These are phyloP conservation scores for Lemur catta DNA, from an alignment of 2,797 vertebrate genomes.

Conservation along the genomic window DNA sequence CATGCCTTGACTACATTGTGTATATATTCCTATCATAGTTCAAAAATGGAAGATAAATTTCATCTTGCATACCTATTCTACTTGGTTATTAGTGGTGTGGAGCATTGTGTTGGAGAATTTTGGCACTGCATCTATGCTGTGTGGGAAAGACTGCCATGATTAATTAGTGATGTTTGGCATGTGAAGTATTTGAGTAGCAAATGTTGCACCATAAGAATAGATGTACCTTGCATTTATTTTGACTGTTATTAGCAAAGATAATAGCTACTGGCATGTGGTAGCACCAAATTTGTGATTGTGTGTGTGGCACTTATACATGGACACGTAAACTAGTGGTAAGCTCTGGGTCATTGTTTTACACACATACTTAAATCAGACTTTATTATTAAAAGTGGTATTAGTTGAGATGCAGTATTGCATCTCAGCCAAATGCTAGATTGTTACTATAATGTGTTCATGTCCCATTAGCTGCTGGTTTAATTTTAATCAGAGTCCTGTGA, in stretches of 20 bases:
- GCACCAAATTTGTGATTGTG: neutral
- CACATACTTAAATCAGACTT: neutral
- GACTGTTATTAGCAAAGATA: neutral
- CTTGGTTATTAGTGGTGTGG: neutral
- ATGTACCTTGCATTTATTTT: neutral
- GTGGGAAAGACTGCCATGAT: neutral
- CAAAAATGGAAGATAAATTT: neutral
- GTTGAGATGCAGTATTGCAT: neutral
- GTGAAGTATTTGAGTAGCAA: neutral
- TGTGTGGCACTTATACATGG: neutral
- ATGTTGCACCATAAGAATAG: neutral
- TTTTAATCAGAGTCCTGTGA: conserved; percentile 16
- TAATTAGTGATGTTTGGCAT: neutral
- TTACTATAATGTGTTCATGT: neutral
- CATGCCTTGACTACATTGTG: neutral
- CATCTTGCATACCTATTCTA: neutral
- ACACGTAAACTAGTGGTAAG: neutral
- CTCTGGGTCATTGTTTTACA: neutral
- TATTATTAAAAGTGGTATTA: conserved; percentile 24
- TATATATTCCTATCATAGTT: conserved; percentile 15
- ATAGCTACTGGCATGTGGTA: neutral
- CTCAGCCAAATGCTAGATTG: neutral
- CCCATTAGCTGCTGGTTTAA: conserved; percentile 12
- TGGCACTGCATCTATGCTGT: neutral
- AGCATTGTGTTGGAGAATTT: neutral